These are phyloP conservation scores for Pantherophis vulpinus DNA, from an alignment of 2,797 vertebrate species.

Conservation along the genomic window DNA sequence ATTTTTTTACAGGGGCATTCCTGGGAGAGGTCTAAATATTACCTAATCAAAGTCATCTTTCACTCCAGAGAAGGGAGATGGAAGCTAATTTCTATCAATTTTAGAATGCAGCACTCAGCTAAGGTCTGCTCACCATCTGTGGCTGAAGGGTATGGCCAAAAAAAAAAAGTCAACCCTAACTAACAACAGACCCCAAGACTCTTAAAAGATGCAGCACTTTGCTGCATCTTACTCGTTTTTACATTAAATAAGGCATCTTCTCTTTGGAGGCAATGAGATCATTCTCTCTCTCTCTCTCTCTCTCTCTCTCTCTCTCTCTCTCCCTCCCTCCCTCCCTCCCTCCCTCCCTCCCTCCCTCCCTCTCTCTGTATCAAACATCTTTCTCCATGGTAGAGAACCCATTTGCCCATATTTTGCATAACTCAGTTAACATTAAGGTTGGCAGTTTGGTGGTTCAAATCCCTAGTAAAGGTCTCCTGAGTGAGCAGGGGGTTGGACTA, in stretches of 20 bases:
- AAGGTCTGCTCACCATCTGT: conserved; percentile 56
- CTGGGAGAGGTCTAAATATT: neutral
- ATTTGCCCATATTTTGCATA: neutral
- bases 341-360: too few relatives aligned
- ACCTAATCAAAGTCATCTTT: conserved; percentile 44
- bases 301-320: too few relatives aligned
- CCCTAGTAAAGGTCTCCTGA: too few relatives aligned
- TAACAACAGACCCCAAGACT: neutral
- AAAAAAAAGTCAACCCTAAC: conserved; percentile 4
- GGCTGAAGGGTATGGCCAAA: neutral
- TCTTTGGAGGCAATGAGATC: neutral
- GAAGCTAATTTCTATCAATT: conserved; percentile 12
- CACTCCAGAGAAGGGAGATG: conserved; percentile 15
- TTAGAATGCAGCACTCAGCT: conserved; percentile 6
- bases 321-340: too few relatives aligned
- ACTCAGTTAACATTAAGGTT: neutral
- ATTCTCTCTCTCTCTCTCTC: neutral
- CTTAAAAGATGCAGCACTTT: neutral
- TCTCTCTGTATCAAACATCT: neutral
- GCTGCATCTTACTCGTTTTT: neutral
- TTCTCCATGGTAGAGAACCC: rapidly evolving
- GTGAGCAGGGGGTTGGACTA: too few relatives aligned
- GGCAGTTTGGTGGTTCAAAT: too few relatives aligned
- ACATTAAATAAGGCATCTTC: neutral
- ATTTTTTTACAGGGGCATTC: neutral